These are phyloP conservation scores for Crypturellus undulatus DNA, from an alignment of 2,113 vertebrate genomes.

Conservation along the genomic window DNA sequence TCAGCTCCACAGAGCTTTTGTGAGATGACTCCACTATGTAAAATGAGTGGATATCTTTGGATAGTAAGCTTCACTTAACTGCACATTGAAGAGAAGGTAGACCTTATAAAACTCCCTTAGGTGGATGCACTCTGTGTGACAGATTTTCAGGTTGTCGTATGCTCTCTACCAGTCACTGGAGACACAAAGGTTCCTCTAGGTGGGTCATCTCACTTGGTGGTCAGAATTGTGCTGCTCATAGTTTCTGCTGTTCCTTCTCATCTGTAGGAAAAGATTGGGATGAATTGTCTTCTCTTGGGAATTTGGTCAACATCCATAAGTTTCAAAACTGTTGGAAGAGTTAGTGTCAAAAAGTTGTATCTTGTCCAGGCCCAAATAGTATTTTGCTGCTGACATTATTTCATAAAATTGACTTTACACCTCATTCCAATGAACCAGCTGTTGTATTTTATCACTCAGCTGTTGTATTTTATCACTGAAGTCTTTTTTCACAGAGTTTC, in stretches of 20 bases:
- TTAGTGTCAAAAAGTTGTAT: not conserved
- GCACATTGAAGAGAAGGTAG: not conserved
- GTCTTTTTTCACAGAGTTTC: not conserved
- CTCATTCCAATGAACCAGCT: not conserved
- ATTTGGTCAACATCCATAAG: not conserved
- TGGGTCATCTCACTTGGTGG: not conserved
- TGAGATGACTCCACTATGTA: not conserved
- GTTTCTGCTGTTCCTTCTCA: not conserved
- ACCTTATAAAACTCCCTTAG: not conserved
- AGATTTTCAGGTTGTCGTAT: not conserved
- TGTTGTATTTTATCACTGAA: not conserved
- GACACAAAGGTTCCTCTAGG: not conserved
- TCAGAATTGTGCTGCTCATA: not conserved
- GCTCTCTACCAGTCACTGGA: not conserved
- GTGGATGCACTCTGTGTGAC: not conserved
- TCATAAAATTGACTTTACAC: not conserved
- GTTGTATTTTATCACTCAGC: not conserved
- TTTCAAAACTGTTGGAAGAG: not conserved
- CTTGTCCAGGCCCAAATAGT: not conserved
- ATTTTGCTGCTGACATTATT: not conserved
- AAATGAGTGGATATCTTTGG: too few species aligned
- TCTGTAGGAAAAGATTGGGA: not conserved
- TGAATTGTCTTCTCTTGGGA: not conserved
- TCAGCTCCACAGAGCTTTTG: not conserved
- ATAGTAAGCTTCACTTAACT: not conserved